These are phyloP conservation scores for Pachymerium ferrugineum DNA, from an alignment of 2,888 invertebrate species.

Conservation along the genomic window DNA sequence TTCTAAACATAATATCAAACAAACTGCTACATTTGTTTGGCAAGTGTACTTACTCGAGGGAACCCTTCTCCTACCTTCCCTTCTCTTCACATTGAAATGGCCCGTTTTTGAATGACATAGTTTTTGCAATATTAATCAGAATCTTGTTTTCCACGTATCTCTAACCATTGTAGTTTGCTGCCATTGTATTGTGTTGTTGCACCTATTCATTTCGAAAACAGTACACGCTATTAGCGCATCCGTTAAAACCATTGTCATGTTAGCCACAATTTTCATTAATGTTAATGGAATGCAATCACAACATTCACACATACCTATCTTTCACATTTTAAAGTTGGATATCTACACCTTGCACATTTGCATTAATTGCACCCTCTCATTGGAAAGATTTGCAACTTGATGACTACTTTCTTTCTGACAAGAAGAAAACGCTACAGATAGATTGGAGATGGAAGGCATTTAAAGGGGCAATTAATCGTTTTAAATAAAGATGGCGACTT, in stretches of 20 bases:
- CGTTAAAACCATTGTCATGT: slow-evolving; percentile 27
- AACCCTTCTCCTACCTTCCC: too few relatives aligned
- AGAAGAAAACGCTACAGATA: too few relatives aligned
- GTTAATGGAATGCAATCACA: slow-evolving; percentile 27
- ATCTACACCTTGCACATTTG: neutral
- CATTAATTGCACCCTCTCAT: neutral
- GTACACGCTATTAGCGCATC: slow-evolving; percentile 16
- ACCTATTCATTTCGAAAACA: neutral
- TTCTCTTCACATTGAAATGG: too few relatives aligned
- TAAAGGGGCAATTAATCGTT: too few relatives aligned
- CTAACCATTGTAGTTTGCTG: neutral
- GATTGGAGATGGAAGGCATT: too few relatives aligned
- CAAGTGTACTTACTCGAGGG: too few relatives aligned
- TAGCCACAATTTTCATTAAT: slow-evolving; percentile 23
- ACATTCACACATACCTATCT: slow-evolving; percentile 25
- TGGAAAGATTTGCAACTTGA: neutral
- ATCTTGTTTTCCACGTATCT: neutral
- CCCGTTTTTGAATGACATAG: too few relatives aligned
- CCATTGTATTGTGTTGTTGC: neutral
- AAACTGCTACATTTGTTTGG: too few relatives aligned
- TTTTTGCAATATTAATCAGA: slow-evolving; percentile 18
- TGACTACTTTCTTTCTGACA: neutral
- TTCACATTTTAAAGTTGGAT: slow-evolving; percentile 1
- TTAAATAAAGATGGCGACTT: too few relatives aligned
- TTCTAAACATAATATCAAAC: too few relatives aligned